Evolutionary conservation across 2,888 invertebrate genomes (phyloP), one percentile per base, ranked within the genome.

Genomic region (Ligdia adustata): DNA sequence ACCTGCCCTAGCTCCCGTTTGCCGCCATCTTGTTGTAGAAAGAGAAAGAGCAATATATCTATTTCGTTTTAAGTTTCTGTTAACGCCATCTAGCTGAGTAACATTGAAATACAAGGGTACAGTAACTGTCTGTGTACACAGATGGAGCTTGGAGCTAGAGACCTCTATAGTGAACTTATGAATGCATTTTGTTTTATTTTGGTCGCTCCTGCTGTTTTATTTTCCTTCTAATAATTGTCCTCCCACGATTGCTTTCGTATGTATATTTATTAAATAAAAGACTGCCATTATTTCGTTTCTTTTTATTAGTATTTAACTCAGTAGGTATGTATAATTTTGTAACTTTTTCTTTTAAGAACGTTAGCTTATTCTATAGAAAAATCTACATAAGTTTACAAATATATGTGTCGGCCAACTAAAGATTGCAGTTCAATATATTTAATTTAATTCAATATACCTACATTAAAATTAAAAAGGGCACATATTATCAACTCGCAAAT

Each of bases 1-100:
- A 90, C 89, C 87, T 89, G 86, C 82, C 80, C 78, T 82, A 82
- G 82, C 83, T 82, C 75, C 82, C 75, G 77, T 78, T 76, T 75
- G 82, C 85, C 88, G 89, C 90, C 90, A 90, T 90, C 79, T 89
- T 79, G 72, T 43, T 49, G 40, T 28, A 27, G 53, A 52, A 80
- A 75, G 72, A 69, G 75, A 80, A 65, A 72, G 74, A 64, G 68
- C 11, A 11, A 22, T 49, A 38, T 62, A 57, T 68, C 75, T 66
- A 63, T 78, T 75, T 79, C 75, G 42, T 64, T 57, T 66, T 64
- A 52, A 6, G 18, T 18, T 11, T 2, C 64, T 47, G 4, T 22
- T 65, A 60, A 53, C 70, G 82, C 69, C 85, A 81, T 78, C 86
- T 86, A 64, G 46, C 18, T 7, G 3, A 9, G 9, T 3, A 4